Evolutionary conservation across 2,888 invertebrate species (phyloP), one percentile per base, ranked within the genome.

Genomic region (Tachina lurida): DNA sequence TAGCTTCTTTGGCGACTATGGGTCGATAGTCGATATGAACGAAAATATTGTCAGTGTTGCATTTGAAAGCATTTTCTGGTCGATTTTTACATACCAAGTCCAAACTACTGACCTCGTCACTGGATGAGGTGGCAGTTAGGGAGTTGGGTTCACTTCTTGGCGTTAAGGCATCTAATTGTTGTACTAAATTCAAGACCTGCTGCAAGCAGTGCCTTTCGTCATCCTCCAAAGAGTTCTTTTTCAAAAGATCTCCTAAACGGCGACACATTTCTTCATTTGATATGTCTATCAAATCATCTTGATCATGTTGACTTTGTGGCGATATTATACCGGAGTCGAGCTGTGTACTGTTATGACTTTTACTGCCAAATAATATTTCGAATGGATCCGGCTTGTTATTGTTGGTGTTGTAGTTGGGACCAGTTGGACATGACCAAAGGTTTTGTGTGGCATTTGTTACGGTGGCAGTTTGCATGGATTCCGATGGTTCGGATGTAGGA

Each of bases 181-280:
- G 95, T 84, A 95, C 92, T 88, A 95, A 92, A 91, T 94, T 94
- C 82, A 95, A 90, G 67, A 95, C 93, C 90, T 95, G 95, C 89
- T 95, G 94, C 89, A 95, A 92, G 88, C 95, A 95, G 70, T 94
- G 93, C 90, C 94, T 94, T 88, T 95, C 95, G 52, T 94, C 94
- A 81, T 94, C 94, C 63, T 91, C 90, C 56, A 90, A 87, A 41
- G 87, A 87, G 77, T 90, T 85, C 84, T 91, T 91, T 79, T 91
- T 91, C 54, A 90, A 86, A 88, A 92, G 89, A 71, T 87, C 87
- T 39, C 87, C 79, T 39, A 93, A 86, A 19, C 90, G 90, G 2
- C 89, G 88, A 70, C 91, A 90, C 17, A 92, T 74, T 73, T 91
- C 90, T 45, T 91, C 92, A 80, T 90, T 90, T 75, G 90, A 78